Percentiles rank a stretch among this genome's conserved stretches.
phyloP scores from a whole-genome alignment of 2,797 vertebrate species.

The Microctenopoma lineatum region DNA sequence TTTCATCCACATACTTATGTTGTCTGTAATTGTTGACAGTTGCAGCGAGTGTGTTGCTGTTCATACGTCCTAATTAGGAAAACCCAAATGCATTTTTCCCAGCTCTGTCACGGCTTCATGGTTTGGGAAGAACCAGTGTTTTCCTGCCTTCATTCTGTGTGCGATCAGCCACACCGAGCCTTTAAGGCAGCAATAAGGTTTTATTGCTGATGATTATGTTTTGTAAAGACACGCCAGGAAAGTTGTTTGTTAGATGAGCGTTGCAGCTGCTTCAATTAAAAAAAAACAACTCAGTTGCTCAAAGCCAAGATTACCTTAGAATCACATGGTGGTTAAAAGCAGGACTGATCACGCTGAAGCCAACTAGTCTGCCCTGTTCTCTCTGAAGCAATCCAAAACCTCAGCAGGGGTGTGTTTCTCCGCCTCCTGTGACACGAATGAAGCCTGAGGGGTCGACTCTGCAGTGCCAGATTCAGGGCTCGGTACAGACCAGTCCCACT shows the following conservation, averaged over 20 bases:
- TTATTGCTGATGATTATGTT: background rate
- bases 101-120: background rate
- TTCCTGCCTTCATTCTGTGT: background rate
- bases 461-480: background rate
- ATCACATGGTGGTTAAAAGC: slow-evolving; percentile 28
- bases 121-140: background rate
- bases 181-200: background rate
- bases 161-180: background rate
- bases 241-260: background rate
- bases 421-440: slow-evolving; percentile 16
- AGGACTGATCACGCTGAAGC: slow-evolving; percentile 30
- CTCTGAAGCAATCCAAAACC: slow-evolving; percentile 33
- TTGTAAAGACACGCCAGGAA: background rate
- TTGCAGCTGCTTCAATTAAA: background rate
- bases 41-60: background rate
- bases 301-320: slow-evolving; percentile 10
- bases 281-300: background rate
- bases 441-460: background rate
- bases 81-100: background rate
- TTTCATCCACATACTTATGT: background rate
- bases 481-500: slow-evolving; percentile 6
- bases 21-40: background rate
- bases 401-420: slow-evolving; percentile 28
- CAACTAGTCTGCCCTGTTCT: slow-evolving; percentile 58
- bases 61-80: background rate